phyloP scores from a whole-genome alignment of 2,113 vertebrate species.

The Oryzias curvinotus region DNA sequence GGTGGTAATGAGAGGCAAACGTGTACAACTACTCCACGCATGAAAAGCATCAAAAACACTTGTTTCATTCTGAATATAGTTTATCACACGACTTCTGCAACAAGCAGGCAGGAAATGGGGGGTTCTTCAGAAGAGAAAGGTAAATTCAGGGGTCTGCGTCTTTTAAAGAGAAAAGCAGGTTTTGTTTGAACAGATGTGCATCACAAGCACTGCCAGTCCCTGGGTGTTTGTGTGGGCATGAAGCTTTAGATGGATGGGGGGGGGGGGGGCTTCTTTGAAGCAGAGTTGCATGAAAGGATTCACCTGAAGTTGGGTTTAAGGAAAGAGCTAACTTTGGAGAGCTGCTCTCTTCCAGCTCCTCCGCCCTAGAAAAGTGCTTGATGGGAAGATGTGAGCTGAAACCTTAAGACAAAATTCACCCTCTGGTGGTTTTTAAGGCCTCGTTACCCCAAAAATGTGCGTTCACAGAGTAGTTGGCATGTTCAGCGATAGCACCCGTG shows the following conservation, averaged over 20 bases:
- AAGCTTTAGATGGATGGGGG: conserved; percentile 1
- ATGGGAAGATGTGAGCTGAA: conserved; percentile 1
- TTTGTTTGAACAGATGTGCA: conserved; percentile 34
- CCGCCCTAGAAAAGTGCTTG: conserved; percentile 7
- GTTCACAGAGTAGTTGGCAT: conserved; percentile 12
- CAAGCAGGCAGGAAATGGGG: conserved; percentile 27
- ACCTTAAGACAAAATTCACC: background rate
- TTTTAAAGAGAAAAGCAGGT: conserved; percentile 12
- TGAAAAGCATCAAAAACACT: conserved; percentile 28
- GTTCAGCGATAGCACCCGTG: conserved; percentile 8
- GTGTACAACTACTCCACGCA: conserved; percentile 15
- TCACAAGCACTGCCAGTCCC: conserved; percentile 39
- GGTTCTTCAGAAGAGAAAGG: conserved; percentile 3
- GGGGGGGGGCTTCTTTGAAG: conserved; percentile 2
- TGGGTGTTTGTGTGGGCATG: conserved; percentile 19
- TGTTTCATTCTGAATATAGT: conserved; percentile 30
- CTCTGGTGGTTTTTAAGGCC: conserved; percentile 1
- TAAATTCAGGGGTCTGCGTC: conserved; percentile 7
- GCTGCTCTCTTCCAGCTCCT: conserved; percentile 4
- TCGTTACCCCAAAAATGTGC: conserved; percentile 6
- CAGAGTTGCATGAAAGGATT: conserved; percentile 34
- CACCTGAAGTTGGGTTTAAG: conserved; percentile 18
- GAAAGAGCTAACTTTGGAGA: conserved; percentile 18
- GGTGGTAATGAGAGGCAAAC: conserved; percentile 47
- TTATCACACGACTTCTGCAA: conserved; percentile 10